Conservation (phyloP, 2,888 invertebrate genomes). For the Ditula angustiorana region DNA sequence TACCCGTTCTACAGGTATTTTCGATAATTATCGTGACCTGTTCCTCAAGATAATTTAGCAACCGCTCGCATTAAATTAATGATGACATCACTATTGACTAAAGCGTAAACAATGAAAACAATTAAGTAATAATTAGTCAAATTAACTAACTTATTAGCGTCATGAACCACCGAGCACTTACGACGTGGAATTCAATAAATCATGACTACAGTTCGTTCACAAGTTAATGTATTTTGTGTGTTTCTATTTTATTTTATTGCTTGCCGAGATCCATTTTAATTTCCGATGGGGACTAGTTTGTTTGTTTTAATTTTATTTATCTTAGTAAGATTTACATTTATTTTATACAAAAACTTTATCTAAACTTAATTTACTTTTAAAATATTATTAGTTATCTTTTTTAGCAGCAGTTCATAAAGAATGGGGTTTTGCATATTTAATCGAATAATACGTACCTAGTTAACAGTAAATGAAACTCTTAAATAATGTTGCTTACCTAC, state of each 20-base stretch:
- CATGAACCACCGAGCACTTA: slow-evolving; percentile 16
- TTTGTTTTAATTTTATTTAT: slow-evolving; percentile 12
- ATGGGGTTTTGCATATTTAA: background rate
- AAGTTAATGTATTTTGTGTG: slow-evolving; percentile 32
- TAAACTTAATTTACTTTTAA: background rate
- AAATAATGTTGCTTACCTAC: too few relatives aligned
- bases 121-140: slow-evolving; percentile 23
- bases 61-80: background rate
- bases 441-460: background rate
- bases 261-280: slow-evolving; percentile 7
- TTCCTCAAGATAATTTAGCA: slow-evolving; percentile 17
- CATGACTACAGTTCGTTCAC: slow-evolving; percentile 28
- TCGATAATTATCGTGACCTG: slow-evolving; percentile 57
- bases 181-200: slow-evolving; percentile 25
- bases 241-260: slow-evolving; percentile 33
- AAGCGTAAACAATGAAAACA: slow-evolving; percentile 17
- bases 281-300: background rate
- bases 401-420: background rate
- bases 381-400: background rate
- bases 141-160: slow-evolving; percentile 12
- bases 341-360: background rate
- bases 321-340: background rate
- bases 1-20: slow-evolving; percentile 80
- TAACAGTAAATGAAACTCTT: too few relatives aligned
- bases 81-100: slow-evolving; percentile 18